Conservation (phyloP, 2,797 vertebrate genomes). For the Chloroceryle inda region DNA sequence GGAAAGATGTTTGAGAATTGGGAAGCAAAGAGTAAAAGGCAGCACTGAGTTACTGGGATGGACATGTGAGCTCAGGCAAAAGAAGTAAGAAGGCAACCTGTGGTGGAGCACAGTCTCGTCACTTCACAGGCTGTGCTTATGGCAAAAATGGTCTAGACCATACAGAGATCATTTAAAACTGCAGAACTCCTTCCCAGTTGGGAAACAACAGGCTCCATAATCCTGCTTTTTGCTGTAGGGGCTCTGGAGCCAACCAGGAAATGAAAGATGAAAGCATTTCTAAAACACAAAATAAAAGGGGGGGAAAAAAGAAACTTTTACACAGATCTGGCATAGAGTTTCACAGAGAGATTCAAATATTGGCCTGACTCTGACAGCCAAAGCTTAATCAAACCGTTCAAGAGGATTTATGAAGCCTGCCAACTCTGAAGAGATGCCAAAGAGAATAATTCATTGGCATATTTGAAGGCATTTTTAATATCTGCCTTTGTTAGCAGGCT, state of each 20-base stretch:
- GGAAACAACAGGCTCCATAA: neutral
- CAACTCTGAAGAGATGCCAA: slow-evolving; percentile 52
- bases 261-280: slow-evolving; percentile 49
- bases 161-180: neutral
- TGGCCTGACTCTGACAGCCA: slow-evolving; percentile 11
- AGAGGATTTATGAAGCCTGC: slow-evolving; percentile 41
- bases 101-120: neutral
- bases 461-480: slow-evolving; percentile 59
- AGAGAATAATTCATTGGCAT: slow-evolving; percentile 23
- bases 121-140: neutral
- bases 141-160: neutral
- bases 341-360: slow-evolving; percentile 39
- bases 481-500: slow-evolving; percentile 38
- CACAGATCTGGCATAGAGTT: neutral
- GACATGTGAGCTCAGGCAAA: neutral
- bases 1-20: neutral
- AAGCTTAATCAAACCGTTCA: slow-evolving; percentile 52
- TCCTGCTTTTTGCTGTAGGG: neutral
- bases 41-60: neutral
- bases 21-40: neutral
- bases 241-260: slow-evolving; percentile 37
- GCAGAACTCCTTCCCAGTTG: neutral
- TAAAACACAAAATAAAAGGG: slow-evolving; percentile 27
- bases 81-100: neutral
- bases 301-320: neutral